Conservation (phyloP, 2,113 vertebrate genomes). For the Tringa solitaria region DNA sequence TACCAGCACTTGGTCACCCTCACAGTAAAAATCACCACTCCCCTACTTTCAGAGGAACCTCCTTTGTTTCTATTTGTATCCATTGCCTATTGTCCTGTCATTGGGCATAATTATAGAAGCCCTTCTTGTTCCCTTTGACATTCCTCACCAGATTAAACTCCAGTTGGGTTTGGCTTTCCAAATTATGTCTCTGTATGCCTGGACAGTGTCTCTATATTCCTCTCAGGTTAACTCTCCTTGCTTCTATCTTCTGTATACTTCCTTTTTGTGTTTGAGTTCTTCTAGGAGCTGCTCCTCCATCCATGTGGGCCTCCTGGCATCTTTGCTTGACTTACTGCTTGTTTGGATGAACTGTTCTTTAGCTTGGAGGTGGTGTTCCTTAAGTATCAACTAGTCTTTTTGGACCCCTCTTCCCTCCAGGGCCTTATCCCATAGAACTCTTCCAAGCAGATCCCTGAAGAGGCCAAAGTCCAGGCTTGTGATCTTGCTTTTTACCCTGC, state of each 20-base stretch:
- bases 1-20: not conserved
- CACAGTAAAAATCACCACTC: not conserved
- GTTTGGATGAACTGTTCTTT: not conserved
- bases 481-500: not conserved
- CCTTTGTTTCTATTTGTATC: not conserved
- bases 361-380: not conserved
- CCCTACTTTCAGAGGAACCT: not conserved
- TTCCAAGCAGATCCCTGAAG: not conserved
- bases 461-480: not conserved
- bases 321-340: not conserved
- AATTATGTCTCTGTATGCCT: not conserved
- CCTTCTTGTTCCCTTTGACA: not conserved
- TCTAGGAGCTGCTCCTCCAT: not conserved
- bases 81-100: not conserved
- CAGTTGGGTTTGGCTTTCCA: not conserved
- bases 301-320: not conserved
- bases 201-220: not conserved
- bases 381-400: not conserved
- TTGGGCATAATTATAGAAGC: not conserved
- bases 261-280: not conserved
- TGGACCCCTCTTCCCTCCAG: not conserved
- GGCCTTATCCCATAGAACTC: not conserved
- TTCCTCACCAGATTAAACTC: not conserved
- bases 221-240: not conserved
- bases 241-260: not conserved